Evolutionary conservation across 2,113 vertebrate species (phyloP).

Genomic region (Ranitomeya imitator): DNA sequence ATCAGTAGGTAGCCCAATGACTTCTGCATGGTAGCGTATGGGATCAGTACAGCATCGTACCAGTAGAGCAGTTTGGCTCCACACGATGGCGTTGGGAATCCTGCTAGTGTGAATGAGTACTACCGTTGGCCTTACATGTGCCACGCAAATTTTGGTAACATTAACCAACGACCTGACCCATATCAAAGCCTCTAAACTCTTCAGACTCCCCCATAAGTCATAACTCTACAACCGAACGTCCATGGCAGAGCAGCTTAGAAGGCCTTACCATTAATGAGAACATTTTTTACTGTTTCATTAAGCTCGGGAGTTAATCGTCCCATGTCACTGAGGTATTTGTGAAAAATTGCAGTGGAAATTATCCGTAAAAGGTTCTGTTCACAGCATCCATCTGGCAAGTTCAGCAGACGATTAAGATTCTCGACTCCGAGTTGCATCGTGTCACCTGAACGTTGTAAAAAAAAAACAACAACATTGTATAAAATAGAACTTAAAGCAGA

Average conservation of each 20-base stretch:
- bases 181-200: background rate
- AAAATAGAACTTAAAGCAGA: background rate
- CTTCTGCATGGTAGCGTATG: background rate
- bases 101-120: background rate
- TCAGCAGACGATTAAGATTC: constrained; percentile 69
- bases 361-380: constrained; percentile 80
- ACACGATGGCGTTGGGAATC: no score
- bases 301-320: constrained; percentile 68
- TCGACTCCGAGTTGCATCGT: constrained; percentile 71
- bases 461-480: background rate
- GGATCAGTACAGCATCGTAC: background rate
- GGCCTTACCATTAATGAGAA: constrained; percentile 67
- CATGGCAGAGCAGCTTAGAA: background rate
- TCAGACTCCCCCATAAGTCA: background rate
- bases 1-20: background rate
- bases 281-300: constrained; percentile 60
- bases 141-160: background rate
- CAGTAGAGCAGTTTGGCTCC: no score
- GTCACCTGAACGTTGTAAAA: constrained; percentile 66
- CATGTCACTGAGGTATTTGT: constrained; percentile 70
- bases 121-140: background rate
- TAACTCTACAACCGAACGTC: background rate
- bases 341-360: constrained; percentile 74
- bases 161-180: background rate
- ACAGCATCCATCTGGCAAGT: constrained; percentile 72